phyloP scores from a whole-genome alignment of 2,113 vertebrate genomes.

The Lasiurus cinereus region DNA sequence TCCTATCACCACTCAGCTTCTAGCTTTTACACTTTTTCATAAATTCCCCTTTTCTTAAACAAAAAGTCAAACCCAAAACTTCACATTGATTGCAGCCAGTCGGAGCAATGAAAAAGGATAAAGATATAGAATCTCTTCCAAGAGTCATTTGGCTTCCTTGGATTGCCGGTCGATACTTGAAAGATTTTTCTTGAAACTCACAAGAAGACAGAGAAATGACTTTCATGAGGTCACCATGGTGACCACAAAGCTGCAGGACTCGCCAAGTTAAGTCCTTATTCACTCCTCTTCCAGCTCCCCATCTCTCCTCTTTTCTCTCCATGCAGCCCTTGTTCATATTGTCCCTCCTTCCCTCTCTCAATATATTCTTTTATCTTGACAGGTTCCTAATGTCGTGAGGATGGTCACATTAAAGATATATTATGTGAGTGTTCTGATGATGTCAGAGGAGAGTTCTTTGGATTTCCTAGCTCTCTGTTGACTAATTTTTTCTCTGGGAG shows the following conservation, averaged over 20 bases:
- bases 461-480: constrained; percentile 21
- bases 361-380: not conserved
- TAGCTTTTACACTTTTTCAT: constrained; percentile 2
- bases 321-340: not conserved
- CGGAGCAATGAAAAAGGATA: not conserved
- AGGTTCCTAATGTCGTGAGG: not conserved
- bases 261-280: not conserved
- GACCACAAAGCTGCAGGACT: not conserved
- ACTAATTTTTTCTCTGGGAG: constrained; percentile 25
- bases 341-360: not conserved
- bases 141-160: not conserved
- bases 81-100: not conserved
- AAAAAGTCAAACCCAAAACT: not conserved
- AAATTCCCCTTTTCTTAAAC: not conserved
- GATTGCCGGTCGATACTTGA: not conserved
- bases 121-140: not conserved
- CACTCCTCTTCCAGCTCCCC: too few species aligned
- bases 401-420: not conserved
- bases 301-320: not conserved
- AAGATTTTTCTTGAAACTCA: not conserved
- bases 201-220: not conserved
- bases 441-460: not conserved
- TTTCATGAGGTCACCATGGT: not conserved
- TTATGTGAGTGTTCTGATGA: not conserved
- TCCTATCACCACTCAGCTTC: not conserved